A percentile compares a stretch with the other conserved stretches of the same genome.
These are phyloP conservation scores for Girardia tigrina DNA, from an alignment of 2,888 invertebrate species.

Conservation along the genomic window DNA sequence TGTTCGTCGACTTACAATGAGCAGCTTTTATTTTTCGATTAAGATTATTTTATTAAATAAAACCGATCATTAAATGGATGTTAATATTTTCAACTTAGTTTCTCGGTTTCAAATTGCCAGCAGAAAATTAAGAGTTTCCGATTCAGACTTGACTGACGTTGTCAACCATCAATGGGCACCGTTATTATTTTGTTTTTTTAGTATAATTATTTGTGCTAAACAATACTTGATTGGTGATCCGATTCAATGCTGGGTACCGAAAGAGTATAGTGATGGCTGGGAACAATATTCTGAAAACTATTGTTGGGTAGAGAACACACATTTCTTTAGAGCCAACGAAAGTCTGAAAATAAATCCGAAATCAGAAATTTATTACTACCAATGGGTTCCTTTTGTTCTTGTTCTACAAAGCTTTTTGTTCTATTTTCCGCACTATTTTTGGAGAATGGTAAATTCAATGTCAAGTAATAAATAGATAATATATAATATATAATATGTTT, in stretches of 20 bases:
- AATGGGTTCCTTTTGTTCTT: slow-evolving; percentile 33
- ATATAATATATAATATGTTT: no score
- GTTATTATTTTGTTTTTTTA: slow-evolving; percentile 13
- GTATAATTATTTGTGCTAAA: slow-evolving; percentile 14
- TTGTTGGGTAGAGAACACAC: slow-evolving; percentile 32
- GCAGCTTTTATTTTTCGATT: no score
- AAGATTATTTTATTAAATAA: no score
- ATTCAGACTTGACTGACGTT: slow-evolving; percentile 10
- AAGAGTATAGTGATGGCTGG: slow-evolving; percentile 21
- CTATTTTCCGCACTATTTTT: slow-evolving; percentile 21
- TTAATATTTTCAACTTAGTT: background rate
- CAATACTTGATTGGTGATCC: slow-evolving; percentile 31
- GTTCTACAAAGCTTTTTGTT: slow-evolving; percentile 24
- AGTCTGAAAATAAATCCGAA: background rate
- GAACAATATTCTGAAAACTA: slow-evolving; percentile 32
- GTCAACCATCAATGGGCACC: background rate
- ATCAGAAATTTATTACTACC: slow-evolving; percentile 30
- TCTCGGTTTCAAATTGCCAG: slow-evolving; percentile 27
- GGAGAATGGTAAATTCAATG: slow-evolving; percentile 15
- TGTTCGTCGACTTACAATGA: no score
- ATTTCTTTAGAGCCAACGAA: slow-evolving; percentile 25
- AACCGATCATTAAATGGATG: no score
- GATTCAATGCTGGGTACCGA: slow-evolving; percentile 31
- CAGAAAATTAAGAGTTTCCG: slow-evolving; percentile 27
- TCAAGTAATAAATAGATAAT: no score